Conservation (phyloP, 1,140 invertebrate genomes). For the Anagrus nilaparvatae region DNA sequence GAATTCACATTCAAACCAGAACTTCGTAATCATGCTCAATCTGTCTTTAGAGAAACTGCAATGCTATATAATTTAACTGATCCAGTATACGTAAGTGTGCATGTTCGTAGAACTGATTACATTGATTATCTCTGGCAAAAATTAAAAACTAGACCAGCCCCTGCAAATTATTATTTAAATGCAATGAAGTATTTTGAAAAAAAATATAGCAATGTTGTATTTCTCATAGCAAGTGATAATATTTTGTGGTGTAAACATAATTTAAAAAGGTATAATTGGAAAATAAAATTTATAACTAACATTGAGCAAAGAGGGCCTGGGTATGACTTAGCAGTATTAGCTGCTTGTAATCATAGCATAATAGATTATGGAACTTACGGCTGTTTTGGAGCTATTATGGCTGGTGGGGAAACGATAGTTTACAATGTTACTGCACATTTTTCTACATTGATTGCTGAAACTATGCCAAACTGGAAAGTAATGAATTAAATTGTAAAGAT, state of each 20-base stretch:
- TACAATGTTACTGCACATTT: constrained; percentile 48
- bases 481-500: constrained; percentile 29
- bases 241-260: constrained; percentile 48
- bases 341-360: constrained; percentile 56
- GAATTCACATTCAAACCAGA: constrained; percentile 46
- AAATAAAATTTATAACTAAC: constrained; percentile 44
- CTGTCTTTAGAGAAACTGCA: constrained; percentile 35
- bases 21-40: constrained; percentile 39
- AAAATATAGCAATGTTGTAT: constrained; percentile 45
- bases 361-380: constrained; percentile 62
- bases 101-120: constrained; percentile 53
- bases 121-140: constrained; percentile 46
- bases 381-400: constrained; percentile 55
- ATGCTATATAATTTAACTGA: constrained; percentile 26
- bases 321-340: constrained; percentile 53
- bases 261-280: constrained; percentile 35
- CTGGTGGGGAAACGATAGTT: constrained; percentile 49
- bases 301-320: constrained; percentile 39
- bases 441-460: constrained; percentile 43
- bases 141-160: constrained; percentile 40
- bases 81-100: constrained; percentile 46
- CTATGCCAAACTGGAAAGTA: constrained; percentile 46
- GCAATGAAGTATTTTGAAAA: constrained; percentile 48
- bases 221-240: constrained; percentile 53
- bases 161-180: constrained; percentile 42